A percentile compares a stretch with the other conserved stretches of the same genome.
phyloP scores from a whole-genome alignment of 2,888 invertebrate species.

The Halictus ligatus region DNA sequence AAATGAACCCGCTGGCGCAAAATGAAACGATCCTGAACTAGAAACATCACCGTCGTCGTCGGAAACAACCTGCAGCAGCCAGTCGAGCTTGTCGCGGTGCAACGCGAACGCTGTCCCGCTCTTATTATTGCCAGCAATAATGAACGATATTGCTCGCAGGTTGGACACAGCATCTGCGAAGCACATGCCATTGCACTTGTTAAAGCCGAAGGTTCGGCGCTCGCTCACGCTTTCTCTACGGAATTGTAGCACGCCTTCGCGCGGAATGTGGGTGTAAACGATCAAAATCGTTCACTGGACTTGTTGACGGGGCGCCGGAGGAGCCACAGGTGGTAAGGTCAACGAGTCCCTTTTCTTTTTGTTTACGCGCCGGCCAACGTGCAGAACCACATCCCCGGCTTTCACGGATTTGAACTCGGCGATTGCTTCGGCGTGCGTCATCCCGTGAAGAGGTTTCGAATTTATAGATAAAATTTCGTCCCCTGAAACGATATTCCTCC shows the following conservation, averaged over 20 bases:
- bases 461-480: conserved; percentile 93
- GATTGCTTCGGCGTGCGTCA: conserved; percentile 92
- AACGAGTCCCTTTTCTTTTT: conserved; percentile 78
- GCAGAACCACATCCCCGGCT: conserved; percentile 90
- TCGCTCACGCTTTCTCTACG: background rate
- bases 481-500: conserved; percentile 85
- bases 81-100: conserved; percentile 11
- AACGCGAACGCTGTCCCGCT: conserved; percentile 16
- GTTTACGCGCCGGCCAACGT: conserved; percentile 87
- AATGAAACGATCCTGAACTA: conserved; percentile 14
- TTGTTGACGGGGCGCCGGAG: conserved; percentile 60
- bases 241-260: conserved; percentile 14
- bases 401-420: conserved; percentile 92
- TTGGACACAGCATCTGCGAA: conserved; percentile 11
- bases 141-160: conserved; percentile 51
- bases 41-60: conserved; percentile 10
- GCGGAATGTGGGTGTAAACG: conserved; percentile 22
- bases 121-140: conserved; percentile 64
- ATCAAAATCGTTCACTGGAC: conserved; percentile 60
- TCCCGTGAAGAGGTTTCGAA: conserved; percentile 90
- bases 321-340: conserved; percentile 67
- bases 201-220: background rate
- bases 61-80: conserved; percentile 28
- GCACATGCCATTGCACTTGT: conserved; percentile 7
- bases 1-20: conserved; percentile 10